Evolutionary conservation across 2,888 invertebrate species (phyloP).

Genomic region (Listrodromus nycthemerus): DNA sequence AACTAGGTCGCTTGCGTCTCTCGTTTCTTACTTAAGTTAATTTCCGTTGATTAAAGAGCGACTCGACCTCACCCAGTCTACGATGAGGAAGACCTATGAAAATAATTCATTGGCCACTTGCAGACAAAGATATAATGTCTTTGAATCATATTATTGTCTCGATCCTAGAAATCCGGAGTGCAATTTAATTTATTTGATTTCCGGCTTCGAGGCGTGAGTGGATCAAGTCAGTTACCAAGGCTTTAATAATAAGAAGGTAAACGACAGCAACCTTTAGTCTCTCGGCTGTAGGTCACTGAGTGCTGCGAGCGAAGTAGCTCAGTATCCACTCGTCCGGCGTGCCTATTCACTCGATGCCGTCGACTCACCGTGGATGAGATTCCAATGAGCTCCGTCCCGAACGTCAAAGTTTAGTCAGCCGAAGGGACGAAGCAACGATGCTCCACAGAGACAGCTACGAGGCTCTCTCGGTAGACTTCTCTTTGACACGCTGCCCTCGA

Average conservation of each 20-base stretch:
- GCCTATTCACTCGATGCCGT: slow-evolving; percentile 23
- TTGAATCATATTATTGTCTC: neutral
- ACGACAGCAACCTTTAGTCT: neutral
- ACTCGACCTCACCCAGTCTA: neutral
- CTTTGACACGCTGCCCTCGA: slow-evolving; percentile 56
- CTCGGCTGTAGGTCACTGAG: slow-evolving; percentile 26
- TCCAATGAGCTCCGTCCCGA: slow-evolving; percentile 37
- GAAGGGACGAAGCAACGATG: slow-evolving; percentile 24
- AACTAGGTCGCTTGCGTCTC: neutral
- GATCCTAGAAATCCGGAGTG: neutral
- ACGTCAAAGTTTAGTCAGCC: slow-evolving; percentile 55
- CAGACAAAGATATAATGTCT: neutral
- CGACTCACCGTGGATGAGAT: slow-evolving; percentile 38
- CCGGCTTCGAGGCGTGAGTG: neutral
- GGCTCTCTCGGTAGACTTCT: slow-evolving; percentile 34
- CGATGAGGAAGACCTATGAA: neutral
- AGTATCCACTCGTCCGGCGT: slow-evolving; percentile 18
- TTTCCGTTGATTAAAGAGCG: neutral
- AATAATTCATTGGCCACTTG: neutral
- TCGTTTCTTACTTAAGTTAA: neutral
- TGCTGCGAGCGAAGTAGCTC: slow-evolving; percentile 21
- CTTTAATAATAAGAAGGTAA: neutral
- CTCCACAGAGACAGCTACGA: slow-evolving; percentile 24
- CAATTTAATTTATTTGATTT: neutral
- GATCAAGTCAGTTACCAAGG: neutral